Evolutionary conservation across 1,140 invertebrate species (phyloP), one percentile per base, ranked within the genome.

Genomic region (Lasioglossum albipes): DNA sequence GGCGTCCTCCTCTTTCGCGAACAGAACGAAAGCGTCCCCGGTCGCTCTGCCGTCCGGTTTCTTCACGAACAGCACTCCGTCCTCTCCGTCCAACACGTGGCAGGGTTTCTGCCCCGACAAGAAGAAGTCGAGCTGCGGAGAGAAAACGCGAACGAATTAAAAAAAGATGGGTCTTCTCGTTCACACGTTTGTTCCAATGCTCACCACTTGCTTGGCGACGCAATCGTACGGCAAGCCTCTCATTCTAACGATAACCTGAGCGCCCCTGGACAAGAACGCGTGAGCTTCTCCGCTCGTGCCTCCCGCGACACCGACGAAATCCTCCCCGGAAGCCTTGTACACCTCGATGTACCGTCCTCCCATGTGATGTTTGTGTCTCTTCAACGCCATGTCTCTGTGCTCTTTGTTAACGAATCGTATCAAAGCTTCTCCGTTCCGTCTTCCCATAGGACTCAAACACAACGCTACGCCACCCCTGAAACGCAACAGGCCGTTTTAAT

Each of bases 371-470:
- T 99, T 99, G 93, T 99, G 99, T 87, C 99, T 94, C 90, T 98
- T 98, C 0, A 99, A 94, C 13, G 99, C 99, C 96, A 99, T 97
- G 91, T 99, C 98, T 90, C 99, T 95, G 94, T 99, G 98, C 92
- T 99, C 98, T 92, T 97, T 96, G 84, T 95, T 97, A 49, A 98
- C 95, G 92, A 99, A 99, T 76, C 98, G 95, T 73, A 99, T 97
- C 86, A 99, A 95, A 74, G 99, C 99, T 93, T 99, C 99, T n/a
- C 99, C 99, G 96, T 99, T 99, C 75, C 99, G 95, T 87, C 99
- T 95, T 70, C 99, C 99, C 94, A 98, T 97, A 72, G 95, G 94
- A 91, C 98, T 99, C 69, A 99, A 95, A 94, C 99, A 99, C 89
- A 99, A 94, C 65, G 99, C 99, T 91, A 99, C 98, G 74, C 99